These are phyloP conservation scores for Pecten maximus DNA, from an alignment of 2,888 invertebrate genomes.

Conservation along the genomic window DNA sequence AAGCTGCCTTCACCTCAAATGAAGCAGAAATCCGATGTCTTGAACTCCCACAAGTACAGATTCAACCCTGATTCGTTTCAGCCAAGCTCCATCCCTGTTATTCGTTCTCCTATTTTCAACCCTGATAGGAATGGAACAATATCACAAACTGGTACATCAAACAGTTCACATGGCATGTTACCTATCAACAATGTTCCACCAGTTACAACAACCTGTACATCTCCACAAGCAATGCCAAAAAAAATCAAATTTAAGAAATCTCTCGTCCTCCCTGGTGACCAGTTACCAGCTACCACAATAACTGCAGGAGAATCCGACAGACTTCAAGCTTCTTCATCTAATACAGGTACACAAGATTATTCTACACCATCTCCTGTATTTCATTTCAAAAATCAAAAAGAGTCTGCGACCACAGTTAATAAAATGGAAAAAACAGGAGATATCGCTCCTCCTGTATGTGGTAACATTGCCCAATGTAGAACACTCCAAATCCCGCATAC, in stretches of 20 bases:
- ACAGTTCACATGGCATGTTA: background rate
- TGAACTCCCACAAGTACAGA: background rate
- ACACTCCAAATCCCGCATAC: background rate
- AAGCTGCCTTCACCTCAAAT: background rate
- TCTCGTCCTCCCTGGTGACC: background rate
- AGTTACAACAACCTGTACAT: background rate
- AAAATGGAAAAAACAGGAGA: background rate
- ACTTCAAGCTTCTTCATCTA: background rate
- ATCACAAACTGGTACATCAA: background rate
- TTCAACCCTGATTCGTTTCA: slow-evolving; percentile 16
- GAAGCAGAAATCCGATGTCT: background rate
- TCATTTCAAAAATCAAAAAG: background rate
- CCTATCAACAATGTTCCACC: background rate
- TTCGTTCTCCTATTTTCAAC: background rate
- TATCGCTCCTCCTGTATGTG: too few species aligned
- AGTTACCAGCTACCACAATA: background rate
- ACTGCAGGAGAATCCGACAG: background rate
- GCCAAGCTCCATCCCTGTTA: background rate
- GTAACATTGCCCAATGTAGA: too few species aligned
- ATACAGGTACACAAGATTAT: background rate
- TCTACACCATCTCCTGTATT: background rate
- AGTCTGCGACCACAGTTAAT: background rate
- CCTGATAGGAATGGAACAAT: background rate
- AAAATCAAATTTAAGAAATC: background rate
- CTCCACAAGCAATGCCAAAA: background rate